These are phyloP conservation scores for Lithodes maja DNA, from an alignment of 2,888 invertebrate genomes.

Conservation along the genomic window DNA sequence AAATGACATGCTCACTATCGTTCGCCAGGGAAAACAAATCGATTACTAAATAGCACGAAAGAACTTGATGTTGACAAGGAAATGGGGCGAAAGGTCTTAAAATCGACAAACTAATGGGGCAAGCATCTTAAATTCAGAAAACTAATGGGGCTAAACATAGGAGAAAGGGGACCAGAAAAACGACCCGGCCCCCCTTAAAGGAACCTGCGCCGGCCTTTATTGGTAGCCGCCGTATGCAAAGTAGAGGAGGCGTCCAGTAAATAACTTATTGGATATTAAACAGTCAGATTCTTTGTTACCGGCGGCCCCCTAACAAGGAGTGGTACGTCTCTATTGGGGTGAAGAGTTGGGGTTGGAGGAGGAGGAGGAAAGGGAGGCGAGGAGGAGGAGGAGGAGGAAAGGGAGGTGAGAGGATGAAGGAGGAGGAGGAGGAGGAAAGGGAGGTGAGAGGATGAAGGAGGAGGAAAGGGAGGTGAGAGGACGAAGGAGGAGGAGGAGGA, in stretches of 20 bases:
- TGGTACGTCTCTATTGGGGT: constrained; percentile 52
- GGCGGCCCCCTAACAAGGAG: constrained; percentile 48
- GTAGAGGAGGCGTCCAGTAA: constrained; percentile 62
- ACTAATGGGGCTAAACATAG: too few species aligned
- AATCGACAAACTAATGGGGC: too few species aligned
- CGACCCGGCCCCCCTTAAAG: background rate
- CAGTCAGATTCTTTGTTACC: constrained; percentile 62
- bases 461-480: background rate
- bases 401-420: background rate
- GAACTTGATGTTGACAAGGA: too few species aligned
- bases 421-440: background rate
- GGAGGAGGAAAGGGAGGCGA: background rate
- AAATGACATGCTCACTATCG: too few species aligned
- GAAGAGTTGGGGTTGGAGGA: constrained; percentile 5
- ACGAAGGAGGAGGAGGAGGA: background rate
- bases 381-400: background rate
- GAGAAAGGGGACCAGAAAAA: too few species aligned
- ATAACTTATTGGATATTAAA: constrained; percentile 67
- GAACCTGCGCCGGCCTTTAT: constrained; percentile 44
- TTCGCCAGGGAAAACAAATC: too few species aligned
- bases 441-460: background rate
- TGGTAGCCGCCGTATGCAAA: constrained; percentile 64
- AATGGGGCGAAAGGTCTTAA: too few species aligned
- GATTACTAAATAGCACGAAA: too few species aligned
- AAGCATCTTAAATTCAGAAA: too few species aligned